A percentile compares a stretch with the other conserved stretches of the same genome.
Evolutionary conservation across 1,140 invertebrate species (phyloP).

Genomic region (Cyclina sinensis): DNA sequence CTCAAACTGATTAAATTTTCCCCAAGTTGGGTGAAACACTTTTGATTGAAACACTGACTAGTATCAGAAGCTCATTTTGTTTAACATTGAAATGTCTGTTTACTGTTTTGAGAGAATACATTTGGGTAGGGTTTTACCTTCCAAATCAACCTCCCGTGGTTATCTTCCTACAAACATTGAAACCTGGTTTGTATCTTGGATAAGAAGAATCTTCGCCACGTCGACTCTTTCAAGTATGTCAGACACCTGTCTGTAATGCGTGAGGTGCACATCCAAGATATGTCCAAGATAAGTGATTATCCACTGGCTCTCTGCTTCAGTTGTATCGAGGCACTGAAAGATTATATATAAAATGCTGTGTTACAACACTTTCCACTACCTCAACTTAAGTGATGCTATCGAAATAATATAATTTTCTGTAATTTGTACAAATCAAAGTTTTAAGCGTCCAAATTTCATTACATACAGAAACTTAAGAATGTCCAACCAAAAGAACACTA

Average conservation of each 20-base stretch:
- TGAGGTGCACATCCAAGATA: conserved; percentile 12
- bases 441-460: too few species aligned
- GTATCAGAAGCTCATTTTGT: neutral
- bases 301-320: conserved; percentile 20
- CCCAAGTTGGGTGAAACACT: too few species aligned
- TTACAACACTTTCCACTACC: too few species aligned
- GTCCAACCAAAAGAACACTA: too few species aligned
- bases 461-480: too few species aligned
- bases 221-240: conserved; percentile 16
- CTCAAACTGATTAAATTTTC: too few species aligned
- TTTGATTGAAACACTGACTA: neutral
- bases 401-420: too few species aligned
- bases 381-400: too few species aligned
- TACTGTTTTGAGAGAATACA: neutral
- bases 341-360: neutral
- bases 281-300: conserved; percentile 1
- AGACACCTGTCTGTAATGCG: conserved; percentile 8
- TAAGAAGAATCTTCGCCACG: conserved; percentile 8
- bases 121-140: neutral
- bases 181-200: conserved; percentile 18
- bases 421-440: too few species aligned
- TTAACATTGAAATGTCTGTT: neutral
- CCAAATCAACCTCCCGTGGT: neutral
- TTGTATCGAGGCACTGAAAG: conserved; percentile 15
- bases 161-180: conserved; percentile 8